Percentiles rank a stretch among this genome's conserved stretches.
Evolutionary conservation across 2,888 invertebrate species (phyloP).

Genomic region (Leptura quadrifasciata): DNA sequence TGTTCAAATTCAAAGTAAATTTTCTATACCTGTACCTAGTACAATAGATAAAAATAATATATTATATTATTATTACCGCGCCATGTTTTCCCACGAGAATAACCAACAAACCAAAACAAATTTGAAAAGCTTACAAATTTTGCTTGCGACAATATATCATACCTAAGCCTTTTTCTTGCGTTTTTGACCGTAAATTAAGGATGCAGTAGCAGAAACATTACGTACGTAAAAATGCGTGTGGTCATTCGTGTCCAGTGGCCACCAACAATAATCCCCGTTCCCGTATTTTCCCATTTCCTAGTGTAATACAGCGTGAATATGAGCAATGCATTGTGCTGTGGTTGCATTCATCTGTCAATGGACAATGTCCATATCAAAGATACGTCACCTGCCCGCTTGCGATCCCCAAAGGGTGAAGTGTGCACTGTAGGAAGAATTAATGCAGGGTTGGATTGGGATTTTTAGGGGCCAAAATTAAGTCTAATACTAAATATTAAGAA

Average conservation of each 20-base stretch:
- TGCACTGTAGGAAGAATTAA: conserved; percentile 54
- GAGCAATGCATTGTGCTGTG: conserved; percentile 70
- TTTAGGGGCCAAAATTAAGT: neutral
- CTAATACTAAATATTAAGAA: neutral
- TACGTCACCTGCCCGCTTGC: conserved; percentile 68
- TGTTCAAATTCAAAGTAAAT: too few species aligned
- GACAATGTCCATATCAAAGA: conserved; percentile 67
- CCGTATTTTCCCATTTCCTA: conserved; percentile 66
- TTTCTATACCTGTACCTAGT: too few species aligned
- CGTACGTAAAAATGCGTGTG: conserved; percentile 48
- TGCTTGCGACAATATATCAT: conserved; percentile 25
- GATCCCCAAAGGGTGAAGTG: conserved; percentile 59
- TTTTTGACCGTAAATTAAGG: neutral
- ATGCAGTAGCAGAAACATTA: conserved; percentile 16
- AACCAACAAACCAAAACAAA: conserved; percentile 15
- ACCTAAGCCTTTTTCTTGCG: conserved; percentile 25
- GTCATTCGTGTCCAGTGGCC: conserved; percentile 41
- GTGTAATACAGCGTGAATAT: conserved; percentile 71
- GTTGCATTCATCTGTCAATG: conserved; percentile 69
- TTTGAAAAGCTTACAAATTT: conserved; percentile 13
- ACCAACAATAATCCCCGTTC: conserved; percentile 59
- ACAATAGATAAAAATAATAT: neutral
- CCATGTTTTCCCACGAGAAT: conserved; percentile 24
- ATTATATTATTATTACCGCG: neutral
- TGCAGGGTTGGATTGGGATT: conserved; percentile 34